phyloP scores from a whole-genome alignment of 2,888 invertebrate species.

The Drosophila putrida region DNA sequence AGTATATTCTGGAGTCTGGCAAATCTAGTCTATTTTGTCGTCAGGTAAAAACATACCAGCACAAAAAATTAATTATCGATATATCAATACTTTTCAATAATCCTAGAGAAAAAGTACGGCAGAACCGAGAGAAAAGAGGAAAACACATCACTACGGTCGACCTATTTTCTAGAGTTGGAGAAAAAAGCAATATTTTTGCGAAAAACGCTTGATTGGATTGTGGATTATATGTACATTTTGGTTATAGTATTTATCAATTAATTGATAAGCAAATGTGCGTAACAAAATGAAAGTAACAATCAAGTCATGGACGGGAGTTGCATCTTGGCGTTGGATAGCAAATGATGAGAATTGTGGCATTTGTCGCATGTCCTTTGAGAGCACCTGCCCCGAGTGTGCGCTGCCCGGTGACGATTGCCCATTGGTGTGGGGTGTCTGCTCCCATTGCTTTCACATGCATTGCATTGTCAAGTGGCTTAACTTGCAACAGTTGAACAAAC shows the following conservation, averaged over 20 bases:
- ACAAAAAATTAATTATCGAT: slow-evolving; percentile 2
- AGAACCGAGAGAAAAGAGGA: slow-evolving; percentile 24
- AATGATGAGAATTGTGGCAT: slow-evolving; percentile 99
- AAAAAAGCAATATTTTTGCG: slow-evolving; percentile 62
- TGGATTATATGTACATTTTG: slow-evolving; percentile 22
- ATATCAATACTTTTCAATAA: slow-evolving; percentile 7
- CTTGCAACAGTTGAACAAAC: slow-evolving; percentile 94
- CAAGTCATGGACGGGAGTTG: slow-evolving; percentile 94
- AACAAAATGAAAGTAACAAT: slow-evolving; percentile 85
- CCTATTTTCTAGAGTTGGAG: slow-evolving; percentile 69
- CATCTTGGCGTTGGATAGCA: slow-evolving; percentile 99
- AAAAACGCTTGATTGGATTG: slow-evolving; percentile 39
- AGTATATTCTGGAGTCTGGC: too few species aligned
- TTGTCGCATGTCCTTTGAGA: slow-evolving; percentile 99
- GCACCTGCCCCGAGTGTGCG: slow-evolving; percentile 98
- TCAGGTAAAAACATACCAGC: too few species aligned
- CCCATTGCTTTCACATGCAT: slow-evolving; percentile 99
- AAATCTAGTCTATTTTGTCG: too few species aligned
- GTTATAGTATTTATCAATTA: slow-evolving; percentile 36
- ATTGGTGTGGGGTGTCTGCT: slow-evolving; percentile 98
- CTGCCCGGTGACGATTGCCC: slow-evolving; percentile 99
- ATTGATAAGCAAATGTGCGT: slow-evolving; percentile 67
- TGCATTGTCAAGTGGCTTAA: slow-evolving; percentile 99
- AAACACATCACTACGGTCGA: slow-evolving; percentile 62
- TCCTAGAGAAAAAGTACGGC: slow-evolving; percentile 17